Conservation (phyloP, 1,140 invertebrate species). For the Drosophila rhopaloa region DNA sequence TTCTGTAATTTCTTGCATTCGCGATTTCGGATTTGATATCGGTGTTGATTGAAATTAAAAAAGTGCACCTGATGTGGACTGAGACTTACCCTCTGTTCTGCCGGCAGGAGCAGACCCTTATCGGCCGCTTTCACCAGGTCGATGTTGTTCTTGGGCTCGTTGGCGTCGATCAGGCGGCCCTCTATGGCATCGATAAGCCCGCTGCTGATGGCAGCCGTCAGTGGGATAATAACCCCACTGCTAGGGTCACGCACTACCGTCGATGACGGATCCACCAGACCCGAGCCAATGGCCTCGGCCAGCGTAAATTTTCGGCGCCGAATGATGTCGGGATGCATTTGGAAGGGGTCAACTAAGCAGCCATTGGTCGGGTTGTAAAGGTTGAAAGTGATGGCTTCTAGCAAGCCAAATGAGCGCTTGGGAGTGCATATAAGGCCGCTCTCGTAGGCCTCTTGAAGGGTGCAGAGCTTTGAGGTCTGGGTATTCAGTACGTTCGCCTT, state of each 20-base stretch:
- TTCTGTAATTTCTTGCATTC: conserved; percentile 49
- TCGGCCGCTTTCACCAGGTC: conserved; percentile 95
- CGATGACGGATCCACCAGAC: conserved; percentile 93
- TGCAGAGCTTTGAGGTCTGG: conserved; percentile 91
- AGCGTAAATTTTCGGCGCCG: conserved; percentile 89
- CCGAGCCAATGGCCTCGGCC: conserved; percentile 90
- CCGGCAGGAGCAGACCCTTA: conserved; percentile 93
- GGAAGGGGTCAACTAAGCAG: conserved; percentile 92
- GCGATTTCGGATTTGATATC: conserved; percentile 40
- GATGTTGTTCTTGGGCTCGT: conserved; percentile 88
- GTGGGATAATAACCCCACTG: conserved; percentile 90
- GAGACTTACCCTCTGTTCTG: conserved; percentile 95
- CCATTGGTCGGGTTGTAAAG: conserved; percentile 93
- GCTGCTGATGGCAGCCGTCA: conserved; percentile 91
- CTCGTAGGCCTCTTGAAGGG: conserved; percentile 90
- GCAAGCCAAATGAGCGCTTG: conserved; percentile 90
- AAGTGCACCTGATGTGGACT: conserved; percentile 7
- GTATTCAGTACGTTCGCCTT: conserved; percentile 94
- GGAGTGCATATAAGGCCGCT: conserved; percentile 91
- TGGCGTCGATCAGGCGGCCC: conserved; percentile 89
- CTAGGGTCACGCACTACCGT: conserved; percentile 93
- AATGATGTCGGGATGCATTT: conserved; percentile 88
- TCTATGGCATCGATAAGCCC: conserved; percentile 90
- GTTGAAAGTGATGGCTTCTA: conserved; percentile 92
- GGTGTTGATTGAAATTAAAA: conserved; percentile 41